phyloP scores from a whole-genome alignment of 2,888 invertebrate species.

The Oxyscelio sp. region DNA sequence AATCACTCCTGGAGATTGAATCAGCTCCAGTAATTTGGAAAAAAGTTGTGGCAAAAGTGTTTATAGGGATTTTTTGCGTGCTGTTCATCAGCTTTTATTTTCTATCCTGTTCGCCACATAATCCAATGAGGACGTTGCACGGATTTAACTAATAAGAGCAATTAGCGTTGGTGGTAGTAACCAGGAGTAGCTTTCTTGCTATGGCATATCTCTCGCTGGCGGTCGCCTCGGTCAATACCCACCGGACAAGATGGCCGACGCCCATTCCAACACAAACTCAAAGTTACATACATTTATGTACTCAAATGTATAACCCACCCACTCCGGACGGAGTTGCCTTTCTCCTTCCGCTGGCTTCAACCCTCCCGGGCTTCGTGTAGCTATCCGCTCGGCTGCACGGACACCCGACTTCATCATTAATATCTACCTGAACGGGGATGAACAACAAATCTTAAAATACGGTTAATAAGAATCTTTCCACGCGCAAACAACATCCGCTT shows the following conservation, averaged over 20 bases:
- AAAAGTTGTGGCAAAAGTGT: constrained; percentile 45
- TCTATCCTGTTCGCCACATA: constrained; percentile 64
- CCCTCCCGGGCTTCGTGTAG: constrained; percentile 81
- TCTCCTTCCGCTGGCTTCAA: constrained; percentile 83
- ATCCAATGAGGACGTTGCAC: constrained; percentile 76
- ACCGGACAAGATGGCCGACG: constrained; percentile 89
- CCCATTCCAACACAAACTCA: constrained; percentile 88
- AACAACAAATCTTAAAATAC: constrained; percentile 77
- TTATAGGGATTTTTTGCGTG: constrained; percentile 33
- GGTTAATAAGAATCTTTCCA: constrained; percentile 65
- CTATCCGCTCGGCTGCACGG: constrained; percentile 86
- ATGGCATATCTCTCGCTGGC: constrained; percentile 85
- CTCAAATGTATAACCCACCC: constrained; percentile 88
- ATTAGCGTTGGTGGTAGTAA: constrained; percentile 86
- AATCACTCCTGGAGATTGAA: too few species aligned
- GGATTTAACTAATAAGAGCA: constrained; percentile 86
- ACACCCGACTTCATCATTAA: constrained; percentile 88
- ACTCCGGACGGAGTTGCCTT: constrained; percentile 83
- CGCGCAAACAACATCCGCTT: constrained; percentile 50
- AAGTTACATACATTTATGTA: constrained; percentile 89
- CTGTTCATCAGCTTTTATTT: constrained; percentile 61
- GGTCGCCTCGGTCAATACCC: constrained; percentile 88
- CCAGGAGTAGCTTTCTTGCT: constrained; percentile 85
- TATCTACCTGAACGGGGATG: constrained; percentile 83
- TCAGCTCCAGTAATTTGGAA: not conserved